Percentiles rank a stretch among this genome's conserved stretches.
phyloP scores from a whole-genome alignment of 1,140 invertebrate species.

The Triops longicaudatus region DNA sequence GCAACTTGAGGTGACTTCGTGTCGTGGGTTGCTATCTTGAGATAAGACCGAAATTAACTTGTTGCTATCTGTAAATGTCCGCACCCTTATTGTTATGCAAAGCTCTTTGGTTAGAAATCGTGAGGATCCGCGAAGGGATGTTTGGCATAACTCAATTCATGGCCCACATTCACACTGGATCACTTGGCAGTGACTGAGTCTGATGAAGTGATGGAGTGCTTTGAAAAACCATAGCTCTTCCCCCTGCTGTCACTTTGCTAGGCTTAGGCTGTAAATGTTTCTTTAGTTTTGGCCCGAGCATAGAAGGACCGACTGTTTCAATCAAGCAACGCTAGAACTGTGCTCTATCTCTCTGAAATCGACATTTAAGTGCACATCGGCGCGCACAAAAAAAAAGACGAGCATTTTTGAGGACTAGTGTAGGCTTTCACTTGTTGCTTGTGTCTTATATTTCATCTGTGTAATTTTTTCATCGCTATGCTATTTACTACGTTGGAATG shows the following conservation, averaged over 20 bases:
- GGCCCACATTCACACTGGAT: not conserved
- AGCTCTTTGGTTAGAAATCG: not conserved
- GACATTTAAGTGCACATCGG: too few species aligned
- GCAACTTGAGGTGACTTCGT: not conserved
- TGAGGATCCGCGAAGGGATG: not conserved
- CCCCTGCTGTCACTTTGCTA: not conserved
- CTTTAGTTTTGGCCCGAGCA: not conserved
- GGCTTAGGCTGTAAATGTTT: not conserved
- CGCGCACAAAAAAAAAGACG: too few species aligned
- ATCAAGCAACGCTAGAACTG: not conserved
- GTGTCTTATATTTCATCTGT: too few species aligned
- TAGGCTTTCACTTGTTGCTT: too few species aligned
- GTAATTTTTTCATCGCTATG: too few species aligned
- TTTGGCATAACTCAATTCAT: not conserved
- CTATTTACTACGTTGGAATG: too few species aligned
- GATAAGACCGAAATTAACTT: not conserved
- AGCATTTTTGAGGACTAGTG: too few species aligned
- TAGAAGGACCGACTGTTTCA: not conserved
- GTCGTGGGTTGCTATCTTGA: not conserved
- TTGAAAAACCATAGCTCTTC: slow-evolving; percentile 1
- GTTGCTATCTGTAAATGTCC: not conserved
- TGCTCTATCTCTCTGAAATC: too few species aligned
- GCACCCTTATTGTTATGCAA: slow-evolving; percentile 5
- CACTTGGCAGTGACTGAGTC: not conserved
- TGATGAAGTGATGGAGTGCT: not conserved